A percentile compares a stretch with the other conserved stretches of the same genome.
Evolutionary conservation across 1,140 invertebrate genomes (phyloP).

Genomic region (Battus philenor): DNA sequence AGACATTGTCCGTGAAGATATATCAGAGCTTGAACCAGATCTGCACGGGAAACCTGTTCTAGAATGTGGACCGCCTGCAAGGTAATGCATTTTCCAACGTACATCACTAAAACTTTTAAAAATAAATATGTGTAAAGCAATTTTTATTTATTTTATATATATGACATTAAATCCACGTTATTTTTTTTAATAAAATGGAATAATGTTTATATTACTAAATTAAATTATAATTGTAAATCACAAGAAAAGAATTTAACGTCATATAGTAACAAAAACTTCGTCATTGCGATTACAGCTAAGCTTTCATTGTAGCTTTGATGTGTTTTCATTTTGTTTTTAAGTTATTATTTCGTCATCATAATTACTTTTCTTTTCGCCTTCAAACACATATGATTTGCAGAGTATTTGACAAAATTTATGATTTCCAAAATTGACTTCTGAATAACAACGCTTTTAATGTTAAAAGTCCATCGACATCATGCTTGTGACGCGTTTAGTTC

Average conservation of each 20-base stretch:
- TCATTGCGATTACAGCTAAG: constrained; percentile 24
- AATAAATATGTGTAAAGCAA: too few relatives aligned
- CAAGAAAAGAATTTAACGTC: too few relatives aligned
- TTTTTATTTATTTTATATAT: too few relatives aligned
- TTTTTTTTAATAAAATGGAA: too few relatives aligned
- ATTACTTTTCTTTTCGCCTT: too few relatives aligned
- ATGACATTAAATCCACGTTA: too few relatives aligned
- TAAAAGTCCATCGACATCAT: constrained; percentile 1
- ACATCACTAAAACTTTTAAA: not conserved
- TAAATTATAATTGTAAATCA: too few relatives aligned
- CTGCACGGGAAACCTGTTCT: constrained; percentile 54
- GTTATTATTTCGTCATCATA: constrained; percentile 13
- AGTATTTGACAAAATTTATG: not conserved
- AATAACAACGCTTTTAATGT: not conserved
- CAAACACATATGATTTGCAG: too few relatives aligned
- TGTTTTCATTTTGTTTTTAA: constrained; percentile 27
- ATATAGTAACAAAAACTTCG: too few relatives aligned
- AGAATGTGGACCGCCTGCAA: constrained; percentile 81
- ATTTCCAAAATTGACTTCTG: not conserved
- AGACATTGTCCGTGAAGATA: constrained; percentile 81
- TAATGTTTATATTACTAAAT: too few relatives aligned
- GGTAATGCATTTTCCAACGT: constrained; percentile 63
- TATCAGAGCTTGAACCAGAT: constrained; percentile 78
- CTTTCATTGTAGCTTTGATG: constrained; percentile 72
- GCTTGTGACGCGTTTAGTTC: constrained; percentile 12